Conservation (phyloP, 2,797 vertebrate genomes). For the Hylomyscus alleni region DNA sequence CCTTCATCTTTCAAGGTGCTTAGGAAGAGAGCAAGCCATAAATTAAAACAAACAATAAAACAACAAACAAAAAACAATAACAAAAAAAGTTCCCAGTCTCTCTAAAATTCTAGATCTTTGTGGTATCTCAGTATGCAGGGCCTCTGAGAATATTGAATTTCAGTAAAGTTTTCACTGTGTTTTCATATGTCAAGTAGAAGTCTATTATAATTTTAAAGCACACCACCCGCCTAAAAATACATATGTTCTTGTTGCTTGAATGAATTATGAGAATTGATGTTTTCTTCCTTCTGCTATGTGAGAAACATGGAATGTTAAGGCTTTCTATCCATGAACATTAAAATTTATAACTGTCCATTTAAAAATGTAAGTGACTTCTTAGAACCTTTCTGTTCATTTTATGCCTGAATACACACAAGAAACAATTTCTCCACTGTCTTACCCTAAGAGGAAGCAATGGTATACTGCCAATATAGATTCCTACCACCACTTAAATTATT, state of each 20-base stretch:
- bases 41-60: no score
- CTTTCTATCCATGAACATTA: not conserved
- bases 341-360: slow-evolving; percentile 23
- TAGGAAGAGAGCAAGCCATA: not conserved
- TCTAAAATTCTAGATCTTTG: slow-evolving; percentile 16
- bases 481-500: slow-evolving; percentile 4
- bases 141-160: slow-evolving; percentile 15
- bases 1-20: not conserved
- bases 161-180: not conserved
- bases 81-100: not conserved
- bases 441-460: not conserved
- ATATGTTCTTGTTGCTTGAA: not conserved
- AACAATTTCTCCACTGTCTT: not conserved
- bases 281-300: not conserved
- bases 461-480: not conserved
- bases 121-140: not conserved
- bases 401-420: not conserved
- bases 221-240: not conserved
- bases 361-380: not conserved
- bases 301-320: not conserved
- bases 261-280: not conserved
- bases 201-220: not conserved
- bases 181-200: not conserved
- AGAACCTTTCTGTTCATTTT: not conserved
- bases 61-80: not conserved